Base-by-base conservation (phyloP, 2,888 invertebrate species). In the Drosophila sordidapex region DNA sequence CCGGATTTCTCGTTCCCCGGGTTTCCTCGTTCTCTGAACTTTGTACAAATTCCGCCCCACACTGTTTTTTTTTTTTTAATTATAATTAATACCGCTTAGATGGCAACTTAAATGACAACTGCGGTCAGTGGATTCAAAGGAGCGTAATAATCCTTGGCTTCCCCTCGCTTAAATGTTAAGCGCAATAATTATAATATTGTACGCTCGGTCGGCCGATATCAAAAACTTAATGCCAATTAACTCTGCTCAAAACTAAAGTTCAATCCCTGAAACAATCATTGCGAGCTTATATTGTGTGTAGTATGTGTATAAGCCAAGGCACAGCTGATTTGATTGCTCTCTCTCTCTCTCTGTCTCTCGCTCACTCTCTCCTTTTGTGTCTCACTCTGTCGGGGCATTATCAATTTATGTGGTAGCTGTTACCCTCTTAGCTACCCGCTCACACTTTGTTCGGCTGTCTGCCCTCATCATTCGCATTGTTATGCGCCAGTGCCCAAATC, bases 381-480 rank as follows among this genome's bases (percentile, higher is more conserved):
- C 49, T 21, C 7, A 6, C 18, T 4, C 51, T 27, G 5, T 29
- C 13, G 31, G 69, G 73, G 75, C 76, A 83, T 82, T 79, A 81
- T 67, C 85, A 82, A 82, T 82, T 82, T 68, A 76, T 73, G 60
- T 68, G 57, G 43, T 43, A 43, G 57, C 64, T 56, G 33, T 49
- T 29, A 40, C 38, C 40, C 31, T 49, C n/a, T 43, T 15, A 53
- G 21, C 54, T 18, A 11, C 25, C 13, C 13, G 49, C 27, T 48
- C 46, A 33, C 49, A 52, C 60, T 52, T 33, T 69, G 48, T 56
- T 56, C 49, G 63, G 54, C 72, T 85, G 85, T 84, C 85, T 87
- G 85, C 85, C 84, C 84, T 84, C 84, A 83, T 85, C 85, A 87
- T 79, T 81, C 66, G 79, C 83, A 84, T 83, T 85, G 83, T 85